Evolutionary conservation across 1,140 invertebrate species (phyloP).

Genomic region (Euura lappo): DNA sequence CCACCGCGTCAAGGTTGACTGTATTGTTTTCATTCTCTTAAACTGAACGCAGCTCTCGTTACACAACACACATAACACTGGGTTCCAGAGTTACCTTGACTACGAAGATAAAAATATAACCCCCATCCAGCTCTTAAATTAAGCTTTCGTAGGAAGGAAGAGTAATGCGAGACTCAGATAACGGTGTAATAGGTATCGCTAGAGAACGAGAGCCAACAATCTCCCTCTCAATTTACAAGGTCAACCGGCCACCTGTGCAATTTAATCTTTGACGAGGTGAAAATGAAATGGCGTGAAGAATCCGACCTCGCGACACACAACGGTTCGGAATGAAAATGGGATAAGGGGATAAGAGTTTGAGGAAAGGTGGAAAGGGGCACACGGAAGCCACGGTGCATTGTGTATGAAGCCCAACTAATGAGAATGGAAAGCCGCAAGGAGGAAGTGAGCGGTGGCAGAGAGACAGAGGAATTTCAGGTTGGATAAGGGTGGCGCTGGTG

Average conservation of each 20-base stretch:
- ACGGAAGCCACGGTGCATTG: constrained; percentile 27
- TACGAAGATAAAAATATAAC: too few species aligned
- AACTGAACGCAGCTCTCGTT: neutral
- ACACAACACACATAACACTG: too few species aligned
- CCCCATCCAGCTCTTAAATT: too few species aligned
- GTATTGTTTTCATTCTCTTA: neutral
- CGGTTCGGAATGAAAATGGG: too few species aligned
- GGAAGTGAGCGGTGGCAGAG: constrained; percentile 13
- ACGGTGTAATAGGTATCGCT: neutral
- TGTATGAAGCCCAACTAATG: constrained; percentile 42
- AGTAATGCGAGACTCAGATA: too few species aligned
- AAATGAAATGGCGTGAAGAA: neutral
- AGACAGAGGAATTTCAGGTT: constrained; percentile 17
- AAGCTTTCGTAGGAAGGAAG: too few species aligned
- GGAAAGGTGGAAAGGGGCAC: constrained; percentile 10
- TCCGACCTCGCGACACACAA: neutral
- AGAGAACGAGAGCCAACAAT: neutral
- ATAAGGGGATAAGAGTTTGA: neutral
- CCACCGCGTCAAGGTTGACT: neutral
- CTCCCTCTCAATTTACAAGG: neutral
- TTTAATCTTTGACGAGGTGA: neutral
- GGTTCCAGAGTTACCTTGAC: too few species aligned
- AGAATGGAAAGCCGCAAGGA: constrained; percentile 38
- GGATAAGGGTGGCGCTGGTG: constrained; percentile 16
- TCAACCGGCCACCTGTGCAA: too few species aligned